phyloP scores from a whole-genome alignment of 2,888 invertebrate species.

The Plusia festucae region DNA sequence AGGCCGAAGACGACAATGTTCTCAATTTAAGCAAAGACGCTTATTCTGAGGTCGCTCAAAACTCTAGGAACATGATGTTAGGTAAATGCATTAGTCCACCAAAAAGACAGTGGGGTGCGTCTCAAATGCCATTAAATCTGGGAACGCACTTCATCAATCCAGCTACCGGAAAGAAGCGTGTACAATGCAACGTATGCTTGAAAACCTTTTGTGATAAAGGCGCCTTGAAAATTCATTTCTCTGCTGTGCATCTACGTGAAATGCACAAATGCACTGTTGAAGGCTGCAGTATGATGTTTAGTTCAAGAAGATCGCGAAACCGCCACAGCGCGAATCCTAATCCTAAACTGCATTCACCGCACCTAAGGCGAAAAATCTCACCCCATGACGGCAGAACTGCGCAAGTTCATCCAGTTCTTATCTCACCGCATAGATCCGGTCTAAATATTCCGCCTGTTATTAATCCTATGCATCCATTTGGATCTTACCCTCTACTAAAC shows the following conservation, averaged over 20 bases:
- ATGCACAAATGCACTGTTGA: slow-evolving; percentile 99
- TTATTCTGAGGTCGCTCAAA: slow-evolving; percentile 74
- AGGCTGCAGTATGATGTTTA: slow-evolving; percentile 99
- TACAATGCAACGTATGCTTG: slow-evolving; percentile 99
- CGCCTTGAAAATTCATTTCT: slow-evolving; percentile 99
- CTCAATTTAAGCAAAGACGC: slow-evolving; percentile 86
- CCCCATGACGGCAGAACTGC: slow-evolving; percentile 97
- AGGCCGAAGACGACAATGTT: slow-evolving; percentile 81
- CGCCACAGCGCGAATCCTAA: slow-evolving; percentile 99
- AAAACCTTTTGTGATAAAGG: slow-evolving; percentile 99
- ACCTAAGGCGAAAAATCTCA: slow-evolving; percentile 97
- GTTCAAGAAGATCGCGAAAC: slow-evolving; percentile 98
- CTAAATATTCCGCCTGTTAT: slow-evolving; percentile 91
- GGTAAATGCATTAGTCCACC: slow-evolving; percentile 93
- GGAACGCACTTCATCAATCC: slow-evolving; percentile 98
- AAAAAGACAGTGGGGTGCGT: slow-evolving; percentile 94
- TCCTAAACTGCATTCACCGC: slow-evolving; percentile 99
- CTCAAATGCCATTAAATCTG: slow-evolving; percentile 93
- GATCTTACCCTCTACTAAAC: slow-evolving; percentile 93
- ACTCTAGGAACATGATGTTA: slow-evolving; percentile 86
- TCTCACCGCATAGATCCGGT: slow-evolving; percentile 92
- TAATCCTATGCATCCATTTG: slow-evolving; percentile 93
- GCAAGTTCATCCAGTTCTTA: slow-evolving; percentile 94
- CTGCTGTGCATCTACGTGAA: slow-evolving; percentile 99
- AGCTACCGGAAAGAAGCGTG: slow-evolving; percentile 98